Base-by-base conservation (phyloP, 2,113 vertebrate species). In the Gorilla gorilla region DNA sequence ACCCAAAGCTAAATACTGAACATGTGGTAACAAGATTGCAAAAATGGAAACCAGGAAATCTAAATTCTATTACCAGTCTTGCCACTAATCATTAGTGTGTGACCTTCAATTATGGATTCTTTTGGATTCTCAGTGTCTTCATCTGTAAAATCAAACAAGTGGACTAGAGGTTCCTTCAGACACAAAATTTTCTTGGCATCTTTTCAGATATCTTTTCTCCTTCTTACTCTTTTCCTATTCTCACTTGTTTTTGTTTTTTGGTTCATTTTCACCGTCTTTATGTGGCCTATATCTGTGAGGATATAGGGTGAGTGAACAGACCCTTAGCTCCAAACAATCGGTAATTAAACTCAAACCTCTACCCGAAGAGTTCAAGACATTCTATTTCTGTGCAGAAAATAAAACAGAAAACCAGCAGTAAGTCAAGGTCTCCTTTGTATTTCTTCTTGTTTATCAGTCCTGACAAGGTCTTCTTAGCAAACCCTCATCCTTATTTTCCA, bases 201-300 rank as follows among this genome's bases (percentile, higher is more conserved):
- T 43, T 88, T 32, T 32, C n/a, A 52, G 22, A 79, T 18, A 32
- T n/a, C 27, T n/a, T 82, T 96, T 72, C 27, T 72, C 40, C 14
- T 66, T 38, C 1, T 89, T 38, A 52, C 2, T 23, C 16, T 83
- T 81, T 30, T 22, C 22, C 73, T 73, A 1, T 22, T 93, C 38
- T 88, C 32, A 79, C 64, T 22, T 45, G 12, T 32, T 64, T 64
- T 64, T 64, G 61, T 81, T 32, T 66, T 83, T 70, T 12, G 12
- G 12, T 32, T 64, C 30, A 64, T n/a, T 92, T 90, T 97, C 96
- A 14, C 27, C 30, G 52, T 96, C 22, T 94, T 5, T 86, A 99
- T 99, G 99, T 94, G 99, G 99, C 52, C 99, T 99, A 79, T 99
- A 99, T 97, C 98, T 99, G 10, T 99, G 99, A 88, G 99, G 99